A percentile compares a stretch with the other conserved stretches of the same genome.
Conservation (phyloP, 2,888 invertebrate genomes). For the Cristatella mucedo region DNA sequence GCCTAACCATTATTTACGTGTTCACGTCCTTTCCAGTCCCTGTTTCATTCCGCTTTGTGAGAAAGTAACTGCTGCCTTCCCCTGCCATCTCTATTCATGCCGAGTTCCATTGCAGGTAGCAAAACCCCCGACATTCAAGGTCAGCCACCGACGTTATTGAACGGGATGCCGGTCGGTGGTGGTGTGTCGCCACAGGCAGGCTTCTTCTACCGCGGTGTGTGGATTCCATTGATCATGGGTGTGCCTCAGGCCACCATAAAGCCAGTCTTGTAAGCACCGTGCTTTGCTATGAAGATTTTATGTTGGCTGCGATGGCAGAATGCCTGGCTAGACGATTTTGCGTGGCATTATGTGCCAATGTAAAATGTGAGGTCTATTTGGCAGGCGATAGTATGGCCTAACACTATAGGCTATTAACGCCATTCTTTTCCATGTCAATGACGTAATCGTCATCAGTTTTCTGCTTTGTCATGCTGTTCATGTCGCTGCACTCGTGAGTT, state of each 20-base stretch:
- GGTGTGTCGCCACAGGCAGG: conserved; percentile 73
- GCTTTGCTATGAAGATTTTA: too few species aligned
- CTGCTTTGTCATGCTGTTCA: too few species aligned
- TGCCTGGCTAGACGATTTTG: too few species aligned
- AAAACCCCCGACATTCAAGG: conserved; percentile 41
- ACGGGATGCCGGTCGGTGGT: conserved; percentile 52
- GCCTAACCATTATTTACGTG: too few species aligned
- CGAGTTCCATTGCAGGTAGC: conserved; percentile 14
- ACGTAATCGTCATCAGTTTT: too few species aligned
- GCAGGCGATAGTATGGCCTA: too few species aligned
- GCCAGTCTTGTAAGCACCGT: conserved; percentile 82
- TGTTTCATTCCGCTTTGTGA: background rate
- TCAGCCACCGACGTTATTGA: conserved; percentile 49
- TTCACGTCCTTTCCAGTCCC: background rate
- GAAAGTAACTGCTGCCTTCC: background rate
- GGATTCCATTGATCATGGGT: conserved; percentile 70
- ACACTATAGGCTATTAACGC: too few species aligned
- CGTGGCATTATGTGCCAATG: too few species aligned
- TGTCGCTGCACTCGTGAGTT: too few species aligned
- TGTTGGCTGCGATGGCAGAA: too few species aligned
- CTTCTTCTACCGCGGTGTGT: conserved; percentile 78
- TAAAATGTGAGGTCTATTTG: too few species aligned
- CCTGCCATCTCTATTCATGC: conserved; percentile 5
- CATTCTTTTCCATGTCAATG: too few species aligned
- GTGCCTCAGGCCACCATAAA: conserved; percentile 71